Percentiles rank a stretch among this genome's conserved stretches.
phyloP scores from a whole-genome alignment of 2,888 invertebrate species.

The Agrochola circellaris region DNA sequence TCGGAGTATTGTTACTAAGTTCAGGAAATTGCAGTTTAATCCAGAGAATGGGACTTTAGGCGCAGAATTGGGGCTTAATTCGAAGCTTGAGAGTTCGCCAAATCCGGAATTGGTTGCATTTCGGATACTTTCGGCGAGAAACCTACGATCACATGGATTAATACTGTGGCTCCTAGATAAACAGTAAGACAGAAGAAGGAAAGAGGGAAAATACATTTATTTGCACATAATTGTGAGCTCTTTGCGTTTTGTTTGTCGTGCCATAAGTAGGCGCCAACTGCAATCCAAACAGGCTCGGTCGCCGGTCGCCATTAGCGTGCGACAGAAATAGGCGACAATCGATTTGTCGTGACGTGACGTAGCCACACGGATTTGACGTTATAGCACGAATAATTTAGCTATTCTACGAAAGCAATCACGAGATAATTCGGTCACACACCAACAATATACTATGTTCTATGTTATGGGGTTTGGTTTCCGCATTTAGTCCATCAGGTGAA shows the following conservation, averaged over 20 bases:
- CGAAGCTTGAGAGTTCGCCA: constrained; percentile 21
- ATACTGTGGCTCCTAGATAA: background rate
- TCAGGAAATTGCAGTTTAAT: constrained; percentile 58
- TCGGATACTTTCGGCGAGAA: background rate
- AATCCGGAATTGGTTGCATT: constrained; percentile 48
- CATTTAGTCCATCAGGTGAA: too few species aligned
- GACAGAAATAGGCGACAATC: constrained; percentile 69
- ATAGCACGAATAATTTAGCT: constrained; percentile 30
- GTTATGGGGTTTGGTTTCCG: too few species aligned
- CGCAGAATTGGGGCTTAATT: constrained; percentile 35
- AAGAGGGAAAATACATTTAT: background rate
- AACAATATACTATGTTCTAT: too few species aligned
- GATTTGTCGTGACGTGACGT: constrained; percentile 65
- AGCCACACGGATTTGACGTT: constrained; percentile 43
- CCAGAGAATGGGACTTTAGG: constrained; percentile 37
- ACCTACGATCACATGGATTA: background rate
- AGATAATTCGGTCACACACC: background rate
- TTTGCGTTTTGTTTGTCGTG: constrained; percentile 15
- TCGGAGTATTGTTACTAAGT: constrained; percentile 43
- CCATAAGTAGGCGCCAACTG: constrained; percentile 38
- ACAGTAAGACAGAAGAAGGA: background rate
- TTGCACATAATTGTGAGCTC: background rate
- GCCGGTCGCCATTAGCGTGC: constrained; percentile 61
- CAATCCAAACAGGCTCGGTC: constrained; percentile 65
- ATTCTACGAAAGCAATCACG: constrained; percentile 11